Conservation (phyloP, 2,888 invertebrate genomes). For the Torymus texanus region DNA sequence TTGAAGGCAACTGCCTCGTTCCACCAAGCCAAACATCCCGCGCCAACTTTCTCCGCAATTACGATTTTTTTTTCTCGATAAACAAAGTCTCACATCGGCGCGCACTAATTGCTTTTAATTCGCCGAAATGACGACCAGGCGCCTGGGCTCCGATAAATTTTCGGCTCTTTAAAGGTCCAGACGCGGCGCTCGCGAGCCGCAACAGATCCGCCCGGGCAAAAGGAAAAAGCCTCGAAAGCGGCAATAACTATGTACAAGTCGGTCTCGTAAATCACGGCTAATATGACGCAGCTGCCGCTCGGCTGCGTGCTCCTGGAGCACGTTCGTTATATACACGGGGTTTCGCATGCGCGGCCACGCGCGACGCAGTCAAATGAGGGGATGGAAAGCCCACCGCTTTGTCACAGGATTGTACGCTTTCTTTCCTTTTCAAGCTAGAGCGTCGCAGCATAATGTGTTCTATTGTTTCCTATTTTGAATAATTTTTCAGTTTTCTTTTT, state of each 20-base stretch:
- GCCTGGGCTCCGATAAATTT: conserved; percentile 35
- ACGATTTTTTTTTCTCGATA: not conserved
- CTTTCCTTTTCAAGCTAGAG: not conserved
- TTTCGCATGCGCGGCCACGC: conserved; percentile 24
- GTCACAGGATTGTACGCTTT: not conserved
- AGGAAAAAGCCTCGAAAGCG: conserved; percentile 25
- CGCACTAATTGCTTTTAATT: conserved; percentile 29
- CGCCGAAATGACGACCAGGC: conserved; percentile 1
- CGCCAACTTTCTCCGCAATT: conserved; percentile 14
- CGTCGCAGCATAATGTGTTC: not conserved
- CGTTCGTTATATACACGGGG: not conserved
- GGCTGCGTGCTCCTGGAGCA: not conserved
- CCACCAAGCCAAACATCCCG: too few relatives aligned
- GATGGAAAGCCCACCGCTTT: conserved; percentile 17
- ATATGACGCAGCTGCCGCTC: conserved; percentile 44
- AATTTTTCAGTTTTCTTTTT: too few relatives aligned
- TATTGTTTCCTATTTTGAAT: too few relatives aligned
- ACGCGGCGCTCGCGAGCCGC: too few relatives aligned
- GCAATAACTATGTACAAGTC: conserved; percentile 33
- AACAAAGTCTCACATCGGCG: not conserved
- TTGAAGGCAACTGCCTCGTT: too few relatives aligned
- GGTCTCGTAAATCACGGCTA: conserved; percentile 42
- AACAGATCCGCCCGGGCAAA: not conserved
- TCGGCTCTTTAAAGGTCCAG: conserved; percentile 5
- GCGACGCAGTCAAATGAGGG: not conserved